These are phyloP conservation scores for Pristionchus fissidentatus DNA, from an alignment of 2,888 invertebrate species.

Conservation along the genomic window DNA sequence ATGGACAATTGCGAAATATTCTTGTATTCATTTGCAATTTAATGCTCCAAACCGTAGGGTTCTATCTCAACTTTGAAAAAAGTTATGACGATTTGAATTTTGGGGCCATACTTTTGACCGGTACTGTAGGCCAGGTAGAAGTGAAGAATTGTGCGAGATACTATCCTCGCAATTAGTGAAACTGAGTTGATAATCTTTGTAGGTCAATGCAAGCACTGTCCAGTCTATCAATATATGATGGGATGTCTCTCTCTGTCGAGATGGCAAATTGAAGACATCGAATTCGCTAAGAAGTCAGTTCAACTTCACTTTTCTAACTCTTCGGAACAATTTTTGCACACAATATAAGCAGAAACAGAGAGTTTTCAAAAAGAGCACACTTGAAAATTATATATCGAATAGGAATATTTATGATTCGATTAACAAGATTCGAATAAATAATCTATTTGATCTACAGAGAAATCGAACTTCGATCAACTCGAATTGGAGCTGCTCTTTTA, in stretches of 20 bases:
- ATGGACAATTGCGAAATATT: too few relatives aligned
- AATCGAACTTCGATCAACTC: constrained; percentile 58
- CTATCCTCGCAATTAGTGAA: too few relatives aligned
- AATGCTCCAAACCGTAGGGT: too few relatives aligned
- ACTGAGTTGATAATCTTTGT: constrained; percentile 32
- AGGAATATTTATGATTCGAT: background rate
- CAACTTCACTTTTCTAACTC: background rate
- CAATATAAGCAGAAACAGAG: background rate
- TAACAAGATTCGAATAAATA: background rate
- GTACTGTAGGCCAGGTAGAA: too few relatives aligned
- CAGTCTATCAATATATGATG: constrained; percentile 68
- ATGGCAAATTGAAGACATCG: constrained; percentile 64
- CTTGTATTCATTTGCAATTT: too few relatives aligned
- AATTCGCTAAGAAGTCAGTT: constrained; percentile 52
- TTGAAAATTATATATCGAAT: constrained; percentile 37
- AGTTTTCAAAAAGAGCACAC: background rate
- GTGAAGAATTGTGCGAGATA: too few relatives aligned
- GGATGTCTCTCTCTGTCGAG: constrained; percentile 64
- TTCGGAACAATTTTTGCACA: background rate
- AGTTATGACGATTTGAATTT: too few relatives aligned
- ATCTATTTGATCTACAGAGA: constrained; percentile 1
- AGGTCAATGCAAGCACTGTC: constrained; percentile 70
- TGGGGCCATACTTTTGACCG: too few relatives aligned
- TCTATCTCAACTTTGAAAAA: too few relatives aligned
- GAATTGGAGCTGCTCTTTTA: constrained; percentile 62